Evolutionary conservation across 2,113 vertebrate species (phyloP).

Genomic region (Dinomys branickii): DNA sequence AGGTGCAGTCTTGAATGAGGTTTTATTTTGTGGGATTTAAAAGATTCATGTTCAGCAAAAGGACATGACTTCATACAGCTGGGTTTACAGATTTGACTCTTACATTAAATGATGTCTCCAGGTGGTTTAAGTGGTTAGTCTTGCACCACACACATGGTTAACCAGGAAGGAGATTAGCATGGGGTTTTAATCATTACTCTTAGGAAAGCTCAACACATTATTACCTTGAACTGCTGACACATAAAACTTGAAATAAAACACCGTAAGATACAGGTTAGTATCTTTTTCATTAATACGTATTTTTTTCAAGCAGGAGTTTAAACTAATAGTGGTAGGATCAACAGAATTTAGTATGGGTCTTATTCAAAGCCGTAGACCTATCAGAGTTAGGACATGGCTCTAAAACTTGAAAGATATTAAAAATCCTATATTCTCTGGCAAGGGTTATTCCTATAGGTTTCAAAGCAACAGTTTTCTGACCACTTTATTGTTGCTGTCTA

Average conservation of each 20-base stretch:
- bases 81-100: constrained; percentile 30
- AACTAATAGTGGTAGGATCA: background rate
- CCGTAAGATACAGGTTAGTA: background rate
- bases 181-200: constrained; percentile 48
- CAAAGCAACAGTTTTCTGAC: constrained; percentile 17
- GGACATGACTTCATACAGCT: constrained; percentile 45
- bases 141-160: background rate
- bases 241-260: constrained; percentile 3
- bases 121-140: constrained; percentile 45
- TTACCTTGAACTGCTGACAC: constrained; percentile 27
- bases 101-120: constrained; percentile 32
- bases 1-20: constrained; percentile 16
- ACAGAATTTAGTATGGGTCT: background rate
- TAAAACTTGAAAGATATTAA: background rate
- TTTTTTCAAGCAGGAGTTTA: constrained; percentile 16
- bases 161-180: constrained; percentile 37
- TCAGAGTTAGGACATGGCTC: background rate
- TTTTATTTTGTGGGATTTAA: constrained; percentile 34
- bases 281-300: constrained; percentile 2
- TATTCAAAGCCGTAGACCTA: background rate
- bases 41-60: constrained; percentile 41
- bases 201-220: constrained; percentile 32
- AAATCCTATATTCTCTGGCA: background rate
- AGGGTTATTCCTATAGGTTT: background rate
- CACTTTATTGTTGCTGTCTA: background rate